phyloP scores from a whole-genome alignment of 2,113 vertebrate genomes.

The Osmerus eperlanus region DNA sequence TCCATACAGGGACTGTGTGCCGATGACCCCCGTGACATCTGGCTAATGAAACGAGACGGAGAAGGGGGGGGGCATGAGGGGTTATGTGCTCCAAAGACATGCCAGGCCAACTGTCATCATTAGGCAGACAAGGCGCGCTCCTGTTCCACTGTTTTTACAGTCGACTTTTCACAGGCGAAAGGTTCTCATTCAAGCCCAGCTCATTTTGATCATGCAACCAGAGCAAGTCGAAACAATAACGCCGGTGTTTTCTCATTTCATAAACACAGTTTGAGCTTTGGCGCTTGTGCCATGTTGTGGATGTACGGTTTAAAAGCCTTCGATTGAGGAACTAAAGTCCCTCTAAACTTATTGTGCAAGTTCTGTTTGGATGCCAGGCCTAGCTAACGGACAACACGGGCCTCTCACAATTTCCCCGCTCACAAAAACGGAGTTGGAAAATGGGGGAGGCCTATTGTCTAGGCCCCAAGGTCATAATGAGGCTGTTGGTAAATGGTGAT shows the following conservation, averaged over 20 bases:
- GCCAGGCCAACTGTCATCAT: conserved; percentile 30
- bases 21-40: conserved; percentile 45
- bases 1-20: conserved; percentile 34
- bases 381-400: neutral
- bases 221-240: neutral
- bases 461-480: conserved; percentile 16
- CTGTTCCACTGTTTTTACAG: conserved; percentile 22
- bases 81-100: conserved; percentile 30
- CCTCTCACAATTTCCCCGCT: neutral
- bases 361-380: neutral
- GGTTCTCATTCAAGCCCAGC: neutral
- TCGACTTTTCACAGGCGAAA: neutral
- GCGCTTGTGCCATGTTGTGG: neutral
- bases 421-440: neutral
- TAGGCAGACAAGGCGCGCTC: conserved; percentile 19
- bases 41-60: conserved; percentile 47
- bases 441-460: neutral
- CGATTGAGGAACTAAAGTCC: no score
- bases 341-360: neutral
- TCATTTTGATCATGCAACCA: conserved; percentile 2
- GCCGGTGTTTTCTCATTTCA: no score
- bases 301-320: no score
- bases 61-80: neutral
- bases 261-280: no score
- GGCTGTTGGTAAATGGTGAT: conserved; percentile 14